Evolutionary conservation across 2,888 invertebrate genomes (phyloP).

Genomic region (Noctuana brunneofusca): DNA sequence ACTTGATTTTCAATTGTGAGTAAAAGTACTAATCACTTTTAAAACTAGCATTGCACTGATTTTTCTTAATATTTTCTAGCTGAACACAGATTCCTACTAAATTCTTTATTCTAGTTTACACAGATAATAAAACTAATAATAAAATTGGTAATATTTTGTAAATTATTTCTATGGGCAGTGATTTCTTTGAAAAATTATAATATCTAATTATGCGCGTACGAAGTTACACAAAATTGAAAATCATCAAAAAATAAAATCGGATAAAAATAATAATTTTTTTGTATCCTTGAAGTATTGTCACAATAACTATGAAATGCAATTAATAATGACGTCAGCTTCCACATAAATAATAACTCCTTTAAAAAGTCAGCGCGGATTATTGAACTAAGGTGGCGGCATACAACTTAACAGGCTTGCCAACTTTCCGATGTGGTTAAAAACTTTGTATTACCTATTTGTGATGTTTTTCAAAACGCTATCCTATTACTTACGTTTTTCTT

Average conservation of each 20-base stretch:
- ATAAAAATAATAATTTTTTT: no score
- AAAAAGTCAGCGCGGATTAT: neutral
- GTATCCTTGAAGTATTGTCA: neutral
- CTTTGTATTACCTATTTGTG: neutral
- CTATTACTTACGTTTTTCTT: no score
- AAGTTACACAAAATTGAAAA: neutral
- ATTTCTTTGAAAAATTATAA: neutral
- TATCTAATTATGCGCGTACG: no score
- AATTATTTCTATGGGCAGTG: slow-evolving; percentile 3
- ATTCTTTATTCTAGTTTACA: slow-evolving; percentile 27
- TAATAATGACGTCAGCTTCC: neutral
- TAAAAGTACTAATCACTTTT: slow-evolving; percentile 14
- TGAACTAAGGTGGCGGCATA: slow-evolving; percentile 3
- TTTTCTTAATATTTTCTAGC: slow-evolving; percentile 9
- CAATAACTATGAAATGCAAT: neutral
- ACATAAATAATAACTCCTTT: neutral
- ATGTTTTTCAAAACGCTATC: slow-evolving; percentile 4
- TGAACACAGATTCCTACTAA: slow-evolving; percentile 17
- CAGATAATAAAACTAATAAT: slow-evolving; percentile 20
- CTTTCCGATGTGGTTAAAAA: slow-evolving; percentile 3
- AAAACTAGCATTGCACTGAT: slow-evolving; percentile 24
- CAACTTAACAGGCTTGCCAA: slow-evolving; percentile 8
- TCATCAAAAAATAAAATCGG: neutral
- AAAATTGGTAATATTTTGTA: slow-evolving; percentile 5
- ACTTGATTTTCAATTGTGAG: slow-evolving; percentile 4